Percentiles rank a stretch among this genome's conserved stretches.
Conservation (phyloP, 2,888 invertebrate species). For the Amaurobius ferox region DNA sequence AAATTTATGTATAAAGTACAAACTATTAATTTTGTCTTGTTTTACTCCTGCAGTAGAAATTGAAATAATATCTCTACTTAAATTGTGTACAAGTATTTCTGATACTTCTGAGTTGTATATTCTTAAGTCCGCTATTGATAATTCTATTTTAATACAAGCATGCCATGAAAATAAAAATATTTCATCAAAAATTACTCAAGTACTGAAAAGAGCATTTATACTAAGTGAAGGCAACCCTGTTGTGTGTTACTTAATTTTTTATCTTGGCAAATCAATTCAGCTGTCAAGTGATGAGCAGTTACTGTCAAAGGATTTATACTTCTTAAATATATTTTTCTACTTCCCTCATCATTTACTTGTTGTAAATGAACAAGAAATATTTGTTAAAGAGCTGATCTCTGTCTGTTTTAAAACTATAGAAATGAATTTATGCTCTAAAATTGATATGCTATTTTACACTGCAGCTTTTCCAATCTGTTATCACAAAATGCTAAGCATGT, state of each 20-base stretch:
- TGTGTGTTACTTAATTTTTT: slow-evolving; percentile 34
- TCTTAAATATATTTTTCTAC: slow-evolving; percentile 28
- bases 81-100: slow-evolving; percentile 6
- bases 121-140: not conserved
- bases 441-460: slow-evolving; percentile 22
- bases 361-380: not conserved
- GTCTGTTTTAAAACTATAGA: not conserved
- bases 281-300: not conserved
- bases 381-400: slow-evolving; percentile 12
- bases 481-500: slow-evolving; percentile 21
- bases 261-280: slow-evolving; percentile 19
- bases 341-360: not conserved
- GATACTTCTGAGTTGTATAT: not conserved
- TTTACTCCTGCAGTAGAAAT: slow-evolving; percentile 41
- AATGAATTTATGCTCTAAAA: slow-evolving; percentile 10
- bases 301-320: slow-evolving; percentile 29
- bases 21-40: slow-evolving; percentile 28
- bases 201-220: slow-evolving; percentile 30
- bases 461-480: slow-evolving; percentile 27
- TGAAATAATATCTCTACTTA: slow-evolving; percentile 31
- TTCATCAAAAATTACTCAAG: slow-evolving; percentile 9
- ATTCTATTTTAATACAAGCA: slow-evolving; percentile 25
- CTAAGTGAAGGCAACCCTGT: slow-evolving; percentile 41
- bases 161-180: slow-evolving; percentile 25
- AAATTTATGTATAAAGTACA: slow-evolving; percentile 24